Evolutionary conservation across 2,113 vertebrate species (phyloP).

Genomic region (Pelmatolapia mariae): DNA sequence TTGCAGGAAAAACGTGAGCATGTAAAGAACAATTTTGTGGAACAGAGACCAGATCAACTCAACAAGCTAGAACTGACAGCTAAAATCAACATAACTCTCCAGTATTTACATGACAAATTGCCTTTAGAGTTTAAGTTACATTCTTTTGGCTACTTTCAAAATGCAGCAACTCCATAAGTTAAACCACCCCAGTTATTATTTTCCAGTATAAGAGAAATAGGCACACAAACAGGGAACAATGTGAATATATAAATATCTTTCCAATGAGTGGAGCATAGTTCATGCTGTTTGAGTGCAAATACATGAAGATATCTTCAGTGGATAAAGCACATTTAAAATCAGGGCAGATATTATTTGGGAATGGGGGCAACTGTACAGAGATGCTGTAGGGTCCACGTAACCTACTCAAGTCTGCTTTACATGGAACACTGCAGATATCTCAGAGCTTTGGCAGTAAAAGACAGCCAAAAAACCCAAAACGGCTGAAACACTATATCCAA

Average conservation of each 20-base stretch:
- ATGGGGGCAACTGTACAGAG: not conserved
- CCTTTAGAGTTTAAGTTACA: not conserved
- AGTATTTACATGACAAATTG: not conserved
- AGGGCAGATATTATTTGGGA: conserved; percentile 28
- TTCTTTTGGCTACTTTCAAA: not conserved
- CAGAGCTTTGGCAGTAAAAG: not conserved
- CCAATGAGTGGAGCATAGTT: not conserved
- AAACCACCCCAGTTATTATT: conserved; percentile 19
- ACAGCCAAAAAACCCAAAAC: not conserved
- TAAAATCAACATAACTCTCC: not conserved
- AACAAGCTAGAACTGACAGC: not conserved
- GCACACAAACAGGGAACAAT: not conserved
- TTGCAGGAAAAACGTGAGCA: not conserved
- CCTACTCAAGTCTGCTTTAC: not conserved
- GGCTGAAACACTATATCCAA: not conserved
- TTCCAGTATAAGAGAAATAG: not conserved
- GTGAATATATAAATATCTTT: not conserved
- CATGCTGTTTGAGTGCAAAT: not conserved
- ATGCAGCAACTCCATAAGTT: not conserved
- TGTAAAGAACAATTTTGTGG: not conserved
- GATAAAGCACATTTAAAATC: not conserved
- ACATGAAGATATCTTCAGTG: not conserved
- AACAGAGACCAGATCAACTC: not conserved
- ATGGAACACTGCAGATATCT: conserved; percentile 3
- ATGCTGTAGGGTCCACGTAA: not conserved